Base-by-base conservation (phyloP, 2,113 vertebrate genomes). In the Empidonax alnorum region DNA sequence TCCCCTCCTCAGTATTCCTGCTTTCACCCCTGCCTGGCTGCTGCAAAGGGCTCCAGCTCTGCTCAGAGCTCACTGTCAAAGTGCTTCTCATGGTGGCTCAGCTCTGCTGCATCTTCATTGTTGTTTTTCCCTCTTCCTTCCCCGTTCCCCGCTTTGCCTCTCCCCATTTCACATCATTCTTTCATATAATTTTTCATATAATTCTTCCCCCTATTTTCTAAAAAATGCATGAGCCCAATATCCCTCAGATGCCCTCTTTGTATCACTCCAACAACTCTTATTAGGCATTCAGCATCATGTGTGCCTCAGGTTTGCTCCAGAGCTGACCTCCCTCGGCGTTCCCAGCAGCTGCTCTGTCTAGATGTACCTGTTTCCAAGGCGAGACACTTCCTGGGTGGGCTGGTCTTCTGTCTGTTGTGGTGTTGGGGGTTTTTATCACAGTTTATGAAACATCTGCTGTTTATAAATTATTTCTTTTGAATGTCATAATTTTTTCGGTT, bases 391-490 rank as follows among this genome's bases (percentile, higher is more conserved):
- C 14, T n/a, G 27, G 68, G n/a, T 5, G 4, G 47, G 63, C 66
- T 91, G 75, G 2, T 87, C 46, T 11, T 85, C 66, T 66, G 46
- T 10, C 42, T 86, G 72, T 12, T 47, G 35, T 47, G 30, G 19
- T 79, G 46, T 42, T 62, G 31, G 25, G 3, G 0, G 14, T 59
- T 72, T 94, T 94, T 30, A 95, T 95, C 93, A 50, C 46, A 55
- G 84, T 89, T 97, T 94, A 93, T 84, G 82, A 82, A 95, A 95
- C 87, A 97, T 92, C 94, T 97, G 96, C 87, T 94, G 73, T 91
- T 94, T 84, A 81, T 94, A 75, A 96, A 94, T 95, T 90, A 87
- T 96, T 97, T 95, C 87, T 92, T 90, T 91, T 30, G 62, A 92
- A 90, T 79, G 50, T 63, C 42, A 74, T 71, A 59, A 87, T 94